Evolutionary conservation across 2,113 vertebrate species (phyloP).

Genomic region (Cyanistes caeruleus): DNA sequence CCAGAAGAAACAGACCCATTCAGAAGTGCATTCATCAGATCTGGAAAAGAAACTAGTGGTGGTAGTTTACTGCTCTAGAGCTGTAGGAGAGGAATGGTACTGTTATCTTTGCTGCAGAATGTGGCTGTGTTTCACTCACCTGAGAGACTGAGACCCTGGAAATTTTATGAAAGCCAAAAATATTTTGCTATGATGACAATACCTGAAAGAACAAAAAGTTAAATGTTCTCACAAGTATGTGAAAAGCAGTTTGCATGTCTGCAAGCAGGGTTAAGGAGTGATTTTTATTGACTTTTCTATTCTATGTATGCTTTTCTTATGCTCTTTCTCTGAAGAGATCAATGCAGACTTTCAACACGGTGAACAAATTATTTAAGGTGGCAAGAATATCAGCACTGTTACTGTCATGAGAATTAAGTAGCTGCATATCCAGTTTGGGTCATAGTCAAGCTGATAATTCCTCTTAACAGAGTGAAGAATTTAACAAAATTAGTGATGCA

Average conservation of each 20-base stretch:
- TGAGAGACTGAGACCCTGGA: background rate
- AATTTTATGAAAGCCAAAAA: background rate
- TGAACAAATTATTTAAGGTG: background rate
- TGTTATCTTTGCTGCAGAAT: background rate
- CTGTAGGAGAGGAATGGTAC: background rate
- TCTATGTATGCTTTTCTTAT: background rate
- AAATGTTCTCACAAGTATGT: background rate
- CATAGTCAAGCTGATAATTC: background rate
- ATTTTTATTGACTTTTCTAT: conserved; percentile 40
- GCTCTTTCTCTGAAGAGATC: background rate
- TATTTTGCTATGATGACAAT: background rate
- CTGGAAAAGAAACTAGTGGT: background rate
- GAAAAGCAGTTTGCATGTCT: background rate
- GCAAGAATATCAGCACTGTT: background rate
- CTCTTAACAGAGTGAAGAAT: background rate
- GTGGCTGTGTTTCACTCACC: background rate
- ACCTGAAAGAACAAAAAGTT: background rate
- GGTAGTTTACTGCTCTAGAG: background rate
- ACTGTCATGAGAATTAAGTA: background rate
- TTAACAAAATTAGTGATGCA: background rate
- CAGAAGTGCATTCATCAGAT: background rate
- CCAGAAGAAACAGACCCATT: background rate
- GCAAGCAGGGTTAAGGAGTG: background rate
- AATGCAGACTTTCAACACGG: conserved; percentile 15
- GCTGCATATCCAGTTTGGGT: background rate